Conservation (phyloP, 2,113 vertebrate species). For the Aspiorhynchus laticeps region DNA sequence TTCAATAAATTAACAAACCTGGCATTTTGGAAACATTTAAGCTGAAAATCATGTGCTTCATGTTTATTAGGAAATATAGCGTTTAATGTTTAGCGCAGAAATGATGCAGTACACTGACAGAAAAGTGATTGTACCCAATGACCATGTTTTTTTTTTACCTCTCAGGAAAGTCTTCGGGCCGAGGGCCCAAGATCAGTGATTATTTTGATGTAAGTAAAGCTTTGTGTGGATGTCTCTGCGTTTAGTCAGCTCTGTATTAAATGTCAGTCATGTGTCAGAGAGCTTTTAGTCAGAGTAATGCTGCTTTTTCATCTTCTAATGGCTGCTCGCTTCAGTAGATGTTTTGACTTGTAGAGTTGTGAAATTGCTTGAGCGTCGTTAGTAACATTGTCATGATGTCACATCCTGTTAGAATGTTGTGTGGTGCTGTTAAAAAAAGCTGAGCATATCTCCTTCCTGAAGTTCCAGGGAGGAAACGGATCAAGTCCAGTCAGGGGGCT, state of each 20-base stretch:
- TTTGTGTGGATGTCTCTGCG: not conserved
- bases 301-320: not conserved
- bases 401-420: not conserved
- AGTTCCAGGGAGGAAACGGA: constrained; percentile 97
- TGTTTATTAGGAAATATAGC: not conserved
- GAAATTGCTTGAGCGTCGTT: not conserved
- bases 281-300: constrained; percentile 6
- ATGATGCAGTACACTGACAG: not conserved
- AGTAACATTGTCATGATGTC: not conserved
- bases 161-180: constrained; percentile 90
- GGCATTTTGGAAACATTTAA: not conserved
- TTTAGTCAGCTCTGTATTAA: constrained; percentile 4
- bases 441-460: constrained; percentile 3
- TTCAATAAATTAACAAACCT: not conserved
- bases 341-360: constrained; percentile 7
- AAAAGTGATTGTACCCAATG: constrained; percentile 4
- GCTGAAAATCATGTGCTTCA: not conserved
- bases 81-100: not conserved
- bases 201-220: constrained; percentile 92
- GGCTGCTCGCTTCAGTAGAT: not conserved
- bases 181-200: constrained; percentile 97
- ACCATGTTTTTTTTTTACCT: constrained; percentile 55
- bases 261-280: not conserved
- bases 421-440: not conserved
- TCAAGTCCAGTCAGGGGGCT: constrained; percentile 95